Conservation (phyloP, 2,888 invertebrate species). For the Colostygia pectinataria region DNA sequence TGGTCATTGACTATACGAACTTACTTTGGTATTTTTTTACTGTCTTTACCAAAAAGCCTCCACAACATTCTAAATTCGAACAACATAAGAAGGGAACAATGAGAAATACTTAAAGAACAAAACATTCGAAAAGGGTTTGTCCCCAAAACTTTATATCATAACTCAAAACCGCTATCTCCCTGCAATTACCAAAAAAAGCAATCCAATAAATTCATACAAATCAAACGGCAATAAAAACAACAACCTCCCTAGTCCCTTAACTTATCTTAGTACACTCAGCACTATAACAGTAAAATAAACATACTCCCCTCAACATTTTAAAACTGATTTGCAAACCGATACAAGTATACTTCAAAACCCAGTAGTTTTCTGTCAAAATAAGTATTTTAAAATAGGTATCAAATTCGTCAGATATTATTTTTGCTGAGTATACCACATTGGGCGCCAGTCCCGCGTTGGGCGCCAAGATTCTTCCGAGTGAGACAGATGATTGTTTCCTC, state of each 20-base stretch:
- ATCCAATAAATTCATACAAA: conserved; percentile 61
- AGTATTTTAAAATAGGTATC: background rate
- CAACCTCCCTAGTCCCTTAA: conserved; percentile 20
- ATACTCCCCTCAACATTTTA: background rate
- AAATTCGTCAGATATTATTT: conserved; percentile 5
- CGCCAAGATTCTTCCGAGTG: conserved; percentile 52
- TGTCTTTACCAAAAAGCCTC: too few relatives aligned
- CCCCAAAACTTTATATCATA: conserved; percentile 18
- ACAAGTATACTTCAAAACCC: too few relatives aligned
- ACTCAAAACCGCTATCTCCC: conserved; percentile 9
- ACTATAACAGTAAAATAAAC: background rate
- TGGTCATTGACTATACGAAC: too few relatives aligned
- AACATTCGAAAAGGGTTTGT: conserved; percentile 11
- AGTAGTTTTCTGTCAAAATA: background rate
- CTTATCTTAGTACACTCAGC: conserved; percentile 21
- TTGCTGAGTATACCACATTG: conserved; percentile 14
- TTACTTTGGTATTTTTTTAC: too few relatives aligned
- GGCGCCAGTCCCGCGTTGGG: conserved; percentile 54
- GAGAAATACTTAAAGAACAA: background rate
- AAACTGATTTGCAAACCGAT: too few relatives aligned
- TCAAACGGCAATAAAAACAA: conserved; percentile 57
- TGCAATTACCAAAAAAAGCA: conserved; percentile 40
- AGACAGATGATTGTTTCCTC: conserved; percentile 42
- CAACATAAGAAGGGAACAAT: too few relatives aligned
- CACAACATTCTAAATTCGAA: conserved; percentile 1